A percentile compares a stretch with the other conserved stretches of the same genome.
Conservation (phyloP, 2,797 vertebrate species). For the Sebastes steindachneri region DNA sequence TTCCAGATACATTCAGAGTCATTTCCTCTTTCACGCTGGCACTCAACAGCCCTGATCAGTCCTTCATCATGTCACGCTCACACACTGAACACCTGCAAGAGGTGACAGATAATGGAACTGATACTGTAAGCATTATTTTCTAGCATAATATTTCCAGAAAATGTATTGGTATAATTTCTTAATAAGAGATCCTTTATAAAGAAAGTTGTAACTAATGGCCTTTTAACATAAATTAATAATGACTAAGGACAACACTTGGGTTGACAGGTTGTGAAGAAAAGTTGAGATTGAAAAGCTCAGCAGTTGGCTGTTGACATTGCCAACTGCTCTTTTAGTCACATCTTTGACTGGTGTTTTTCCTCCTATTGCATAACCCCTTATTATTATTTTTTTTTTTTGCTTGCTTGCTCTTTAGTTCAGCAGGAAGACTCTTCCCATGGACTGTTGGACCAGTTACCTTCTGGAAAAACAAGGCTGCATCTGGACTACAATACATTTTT, state of each 20-base stretch:
- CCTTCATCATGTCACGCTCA: neutral
- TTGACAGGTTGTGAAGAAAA: neutral
- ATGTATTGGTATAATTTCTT: neutral
- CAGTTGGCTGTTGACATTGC: too few species aligned
- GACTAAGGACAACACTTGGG: neutral
- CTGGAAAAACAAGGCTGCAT: neutral
- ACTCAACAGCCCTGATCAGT: neutral
- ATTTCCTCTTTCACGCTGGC: conserved; percentile 22
- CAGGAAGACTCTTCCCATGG: neutral
- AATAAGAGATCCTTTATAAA: neutral
- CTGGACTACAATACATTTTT: neutral
- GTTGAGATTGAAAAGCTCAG: too few species aligned
- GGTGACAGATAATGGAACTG: neutral
- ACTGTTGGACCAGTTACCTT: neutral
- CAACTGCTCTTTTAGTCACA: neutral
- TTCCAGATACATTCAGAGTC: conserved; percentile 4
- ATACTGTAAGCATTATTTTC: neutral
- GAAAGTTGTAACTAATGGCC: neutral
- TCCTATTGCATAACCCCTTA: neutral
- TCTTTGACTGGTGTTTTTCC: neutral
- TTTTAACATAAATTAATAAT: neutral
- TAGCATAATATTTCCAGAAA: neutral
- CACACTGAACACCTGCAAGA: conserved; percentile 16
- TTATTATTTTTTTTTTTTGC: neutral
- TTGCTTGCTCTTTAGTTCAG: neutral